Percentiles rank a stretch among this genome's conserved stretches.
Evolutionary conservation across 1,140 invertebrate species (phyloP).

Genomic region (Aporrectodea caliginosa): DNA sequence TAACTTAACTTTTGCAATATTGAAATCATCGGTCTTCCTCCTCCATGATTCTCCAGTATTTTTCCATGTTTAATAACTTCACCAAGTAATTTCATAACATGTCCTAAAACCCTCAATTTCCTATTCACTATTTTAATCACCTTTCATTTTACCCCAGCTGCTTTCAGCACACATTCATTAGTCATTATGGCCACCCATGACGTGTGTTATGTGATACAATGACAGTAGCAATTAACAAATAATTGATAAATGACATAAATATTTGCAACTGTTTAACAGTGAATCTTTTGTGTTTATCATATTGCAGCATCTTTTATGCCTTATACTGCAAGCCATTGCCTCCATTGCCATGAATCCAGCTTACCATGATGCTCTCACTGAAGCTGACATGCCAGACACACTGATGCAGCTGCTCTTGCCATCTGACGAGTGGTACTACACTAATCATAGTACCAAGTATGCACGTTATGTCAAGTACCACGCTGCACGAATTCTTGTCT

Average conservation of each 20-base stretch:
- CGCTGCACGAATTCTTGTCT: slow-evolving; percentile 66
- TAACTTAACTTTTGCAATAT: too few species aligned
- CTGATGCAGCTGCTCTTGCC: slow-evolving; percentile 67
- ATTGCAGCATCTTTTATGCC: slow-evolving; percentile 65
- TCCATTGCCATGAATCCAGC: slow-evolving; percentile 62
- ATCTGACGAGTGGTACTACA: slow-evolving; percentile 73
- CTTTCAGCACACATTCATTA: too few species aligned
- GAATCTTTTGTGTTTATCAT: neutral
- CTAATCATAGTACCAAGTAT: slow-evolving; percentile 69
- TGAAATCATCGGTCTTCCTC: too few species aligned
- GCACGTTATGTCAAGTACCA: slow-evolving; percentile 70
- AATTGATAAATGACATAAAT: neutral
- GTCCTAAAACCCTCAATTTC: too few species aligned
- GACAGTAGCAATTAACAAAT: too few species aligned
- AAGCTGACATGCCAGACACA: slow-evolving; percentile 64
- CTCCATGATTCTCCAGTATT: too few species aligned
- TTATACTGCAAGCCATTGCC: slow-evolving; percentile 66
- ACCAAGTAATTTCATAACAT: too few species aligned
- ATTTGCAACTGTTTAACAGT: neutral
- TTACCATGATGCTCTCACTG: slow-evolving; percentile 61
- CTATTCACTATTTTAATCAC: too few species aligned
- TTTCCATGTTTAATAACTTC: too few species aligned
- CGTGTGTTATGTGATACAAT: too few species aligned
- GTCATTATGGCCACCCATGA: too few species aligned
- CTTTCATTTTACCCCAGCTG: too few species aligned